These are phyloP conservation scores for Arge pagana DNA, from an alignment of 2,888 invertebrate species.

Conservation along the genomic window DNA sequence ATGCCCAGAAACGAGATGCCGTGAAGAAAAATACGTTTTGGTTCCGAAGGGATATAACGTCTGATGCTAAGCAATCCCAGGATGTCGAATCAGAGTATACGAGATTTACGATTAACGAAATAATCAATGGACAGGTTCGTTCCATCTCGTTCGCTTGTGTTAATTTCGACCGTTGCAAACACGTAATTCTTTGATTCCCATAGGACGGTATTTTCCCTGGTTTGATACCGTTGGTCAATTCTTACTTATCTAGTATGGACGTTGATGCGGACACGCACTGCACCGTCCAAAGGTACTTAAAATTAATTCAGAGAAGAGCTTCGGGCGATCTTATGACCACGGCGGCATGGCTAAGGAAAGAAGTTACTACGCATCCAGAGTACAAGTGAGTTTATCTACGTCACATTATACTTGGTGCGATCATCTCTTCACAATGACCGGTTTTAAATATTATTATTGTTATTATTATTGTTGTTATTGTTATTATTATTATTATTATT, in stretches of 20 bases:
- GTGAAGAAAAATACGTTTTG: slow-evolving; percentile 85
- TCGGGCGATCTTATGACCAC: slow-evolving; percentile 91
- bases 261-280: slow-evolving; percentile 98
- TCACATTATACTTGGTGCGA: too few relatives aligned
- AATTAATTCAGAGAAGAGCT: slow-evolving; percentile 85
- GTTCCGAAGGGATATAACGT: slow-evolving; percentile 83
- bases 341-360: slow-evolving; percentile 92
- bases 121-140: slow-evolving; percentile 96
- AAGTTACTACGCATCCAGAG: slow-evolving; percentile 83
- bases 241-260: slow-evolving; percentile 93
- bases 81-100: slow-evolving; percentile 65
- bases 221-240: slow-evolving; percentile 89
- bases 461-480: slow-evolving; percentile 2
- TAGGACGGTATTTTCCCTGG: slow-evolving; percentile 92
- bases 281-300: slow-evolving; percentile 94
- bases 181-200: slow-evolving; percentile 29
- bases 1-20: slow-evolving; percentile 91
- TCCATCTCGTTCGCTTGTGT: background rate
- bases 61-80: slow-evolving; percentile 59
- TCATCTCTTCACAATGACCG: background rate
- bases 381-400: slow-evolving; percentile 84
- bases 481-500: slow-evolving; percentile 8
- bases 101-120: slow-evolving; percentile 92
- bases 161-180: background rate
- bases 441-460: background rate